Evolutionary conservation across 2,113 vertebrate species (phyloP), one percentile per base, ranked within the genome.

Genomic region (Vidua macroura): DNA sequence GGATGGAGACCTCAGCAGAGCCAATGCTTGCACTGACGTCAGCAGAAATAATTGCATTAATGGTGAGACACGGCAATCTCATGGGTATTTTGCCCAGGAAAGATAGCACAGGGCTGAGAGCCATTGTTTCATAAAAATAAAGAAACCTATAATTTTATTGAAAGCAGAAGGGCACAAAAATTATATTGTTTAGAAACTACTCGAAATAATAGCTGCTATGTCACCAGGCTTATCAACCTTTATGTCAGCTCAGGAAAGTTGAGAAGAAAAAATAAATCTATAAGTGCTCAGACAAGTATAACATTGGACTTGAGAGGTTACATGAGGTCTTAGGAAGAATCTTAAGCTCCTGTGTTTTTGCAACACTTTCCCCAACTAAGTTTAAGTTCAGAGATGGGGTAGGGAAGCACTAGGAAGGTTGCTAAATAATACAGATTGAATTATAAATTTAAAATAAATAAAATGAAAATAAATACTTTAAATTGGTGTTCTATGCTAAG

Each of bases 121-220:
- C 35, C 92, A 96, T 96, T 97, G 95, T 97, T 97, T 89, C 80
- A 97, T 90, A 95, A 95, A 95, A 95, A 95, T 88, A 92, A 97
- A 91, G 74, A 83, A 97, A 93, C 92, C 94, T 97, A 93, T 97
- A 97, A 98, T 98, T 98, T 97, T 92, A 92, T 49, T 95, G 96
- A 97, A 97, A 97, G 80, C 53, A 95, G 95, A 97, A 96, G 78
- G 72, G 90, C n/a, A 93, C 63, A 80, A 94, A 97, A 97, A 96
- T 94, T 33, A 94, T 97, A 96, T 97, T 97, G 96, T 96, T 97
- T 95, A 96, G 96, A 97, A 97, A 96, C 78, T 88, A 66, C 74
- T 97, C 17, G 56, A 96, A 97, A 95, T 97, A 98, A 97, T 94
- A 97, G 59, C 60, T 51, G 33, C 88, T 91, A 60, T 98, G 81